A percentile compares a stretch with the other conserved stretches of the same genome.
Evolutionary conservation across 2,888 invertebrate species (phyloP).

Genomic region (Drosophila histrio): DNA sequence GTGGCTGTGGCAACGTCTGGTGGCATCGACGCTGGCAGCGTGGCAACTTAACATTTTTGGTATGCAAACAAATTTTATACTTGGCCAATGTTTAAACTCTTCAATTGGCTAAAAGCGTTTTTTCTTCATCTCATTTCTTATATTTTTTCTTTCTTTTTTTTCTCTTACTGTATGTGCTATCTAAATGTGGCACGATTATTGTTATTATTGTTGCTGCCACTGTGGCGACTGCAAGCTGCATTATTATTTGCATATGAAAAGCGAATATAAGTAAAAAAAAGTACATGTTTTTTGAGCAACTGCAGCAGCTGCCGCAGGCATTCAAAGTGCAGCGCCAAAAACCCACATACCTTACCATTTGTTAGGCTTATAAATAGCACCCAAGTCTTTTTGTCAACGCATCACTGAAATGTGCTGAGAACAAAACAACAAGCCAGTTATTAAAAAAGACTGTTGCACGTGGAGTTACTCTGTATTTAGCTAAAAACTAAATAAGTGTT

Average conservation of each 20-base stretch:
- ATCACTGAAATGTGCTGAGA: slow-evolving; percentile 46
- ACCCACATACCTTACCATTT: slow-evolving; percentile 40
- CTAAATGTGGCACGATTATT: slow-evolving; percentile 81
- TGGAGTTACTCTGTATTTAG: neutral
- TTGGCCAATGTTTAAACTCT: slow-evolving; percentile 81
- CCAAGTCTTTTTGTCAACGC: slow-evolving; percentile 69
- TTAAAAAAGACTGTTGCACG: neutral
- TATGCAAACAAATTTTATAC: slow-evolving; percentile 77
- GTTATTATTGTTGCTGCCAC: slow-evolving; percentile 67
- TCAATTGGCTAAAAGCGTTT: slow-evolving; percentile 79
- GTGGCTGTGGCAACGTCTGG: slow-evolving; percentile 31
- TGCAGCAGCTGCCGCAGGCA: slow-evolving; percentile 32
- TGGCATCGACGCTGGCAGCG: slow-evolving; percentile 44
- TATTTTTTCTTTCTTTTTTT: neutral
- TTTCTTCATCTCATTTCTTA: neutral
- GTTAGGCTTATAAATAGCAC: slow-evolving; percentile 65
- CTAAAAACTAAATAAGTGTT: neutral
- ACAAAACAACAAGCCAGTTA: slow-evolving; percentile 27
- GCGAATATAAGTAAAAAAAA: slow-evolving; percentile 31
- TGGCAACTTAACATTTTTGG: slow-evolving; percentile 69
- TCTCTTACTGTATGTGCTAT: slow-evolving; percentile 52
- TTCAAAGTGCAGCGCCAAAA: slow-evolving; percentile 41
- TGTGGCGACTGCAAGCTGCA: slow-evolving; percentile 32
- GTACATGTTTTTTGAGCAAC: slow-evolving; percentile 24
- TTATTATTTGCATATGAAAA: slow-evolving; percentile 68